These are phyloP conservation scores for Fragum fragum DNA, from an alignment of 2,888 invertebrate species.

Conservation along the genomic window DNA sequence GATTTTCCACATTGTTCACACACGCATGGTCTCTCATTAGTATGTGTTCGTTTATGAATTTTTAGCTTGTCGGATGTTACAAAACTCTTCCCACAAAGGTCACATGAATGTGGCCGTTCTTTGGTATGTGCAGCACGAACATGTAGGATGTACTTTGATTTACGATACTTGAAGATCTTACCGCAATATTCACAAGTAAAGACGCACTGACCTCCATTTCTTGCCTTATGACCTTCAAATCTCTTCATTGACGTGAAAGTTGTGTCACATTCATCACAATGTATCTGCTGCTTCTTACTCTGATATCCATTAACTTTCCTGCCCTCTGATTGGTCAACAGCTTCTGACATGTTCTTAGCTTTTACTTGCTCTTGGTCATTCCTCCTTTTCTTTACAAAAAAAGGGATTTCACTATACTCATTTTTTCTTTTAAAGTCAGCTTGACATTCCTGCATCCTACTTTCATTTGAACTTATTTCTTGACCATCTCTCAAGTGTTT, in stretches of 20 bases:
- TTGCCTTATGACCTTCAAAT: slow-evolving; percentile 46
- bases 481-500: background rate
- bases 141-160: slow-evolving; percentile 46
- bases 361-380: background rate
- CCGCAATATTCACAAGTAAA: slow-evolving; percentile 53
- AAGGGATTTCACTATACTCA: slow-evolving; percentile 14
- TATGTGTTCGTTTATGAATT: slow-evolving; percentile 51
- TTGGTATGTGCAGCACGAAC: slow-evolving; percentile 51
- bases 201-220: slow-evolving; percentile 53
- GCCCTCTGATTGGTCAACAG: background rate
- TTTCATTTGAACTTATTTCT: background rate
- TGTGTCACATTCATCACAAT: slow-evolving; percentile 49
- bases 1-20: slow-evolving; percentile 57
- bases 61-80: slow-evolving; percentile 58
- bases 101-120: slow-evolving; percentile 51
- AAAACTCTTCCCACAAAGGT: slow-evolving; percentile 54
- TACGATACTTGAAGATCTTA: slow-evolving; percentile 50
- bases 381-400: background rate
- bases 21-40: slow-evolving; percentile 56
- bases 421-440: slow-evolving; percentile 10
- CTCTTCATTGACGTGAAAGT: slow-evolving; percentile 48
- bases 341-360: background rate
- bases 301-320: background rate
- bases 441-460: background rate
- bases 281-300: slow-evolving; percentile 32